Conservation (phyloP, 2,113 vertebrate species). For the Notarius quadriscutis region DNA sequence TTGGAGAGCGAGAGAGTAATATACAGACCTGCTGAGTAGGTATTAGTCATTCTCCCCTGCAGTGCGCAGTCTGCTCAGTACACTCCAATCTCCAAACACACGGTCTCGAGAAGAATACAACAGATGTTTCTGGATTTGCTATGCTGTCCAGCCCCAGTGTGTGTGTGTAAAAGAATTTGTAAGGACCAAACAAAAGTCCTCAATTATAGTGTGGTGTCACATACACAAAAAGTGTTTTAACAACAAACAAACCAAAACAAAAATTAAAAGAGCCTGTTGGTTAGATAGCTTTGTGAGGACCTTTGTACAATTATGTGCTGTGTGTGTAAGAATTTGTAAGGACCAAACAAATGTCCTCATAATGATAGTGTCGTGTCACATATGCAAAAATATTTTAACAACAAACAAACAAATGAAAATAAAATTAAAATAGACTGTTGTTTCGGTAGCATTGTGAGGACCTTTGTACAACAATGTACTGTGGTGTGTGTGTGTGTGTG, state of each 20-base stretch:
- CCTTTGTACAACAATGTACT: not conserved
- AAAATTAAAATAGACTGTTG: not conserved
- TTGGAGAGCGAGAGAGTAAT: not conserved
- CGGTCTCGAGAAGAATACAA: slow-evolving; percentile 61
- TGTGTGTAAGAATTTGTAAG: not conserved
- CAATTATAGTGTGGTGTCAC: no score
- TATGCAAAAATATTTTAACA: not conserved
- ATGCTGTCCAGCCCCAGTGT: slow-evolving; percentile 53
- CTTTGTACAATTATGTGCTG: no score
- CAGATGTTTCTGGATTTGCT: slow-evolving; percentile 71
- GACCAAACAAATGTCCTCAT: not conserved
- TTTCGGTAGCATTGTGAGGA: not conserved
- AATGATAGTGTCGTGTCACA: not conserved
- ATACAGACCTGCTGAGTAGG: slow-evolving; percentile 33
- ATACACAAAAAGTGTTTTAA: no score
- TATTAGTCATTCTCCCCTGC: slow-evolving; percentile 56
- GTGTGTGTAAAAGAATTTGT: not conserved
- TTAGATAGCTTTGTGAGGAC: no score
- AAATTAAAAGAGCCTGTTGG: no score
- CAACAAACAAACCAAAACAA: no score
- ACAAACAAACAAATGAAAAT: not conserved
- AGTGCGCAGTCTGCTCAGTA: slow-evolving; percentile 63
- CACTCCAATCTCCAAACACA: slow-evolving; percentile 28
- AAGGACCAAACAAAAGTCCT: not conserved
- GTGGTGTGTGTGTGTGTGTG: slow-evolving; percentile 48